These are phyloP conservation scores for Semotilus atromaculatus DNA, from an alignment of 2,797 vertebrate species.

Conservation along the genomic window DNA sequence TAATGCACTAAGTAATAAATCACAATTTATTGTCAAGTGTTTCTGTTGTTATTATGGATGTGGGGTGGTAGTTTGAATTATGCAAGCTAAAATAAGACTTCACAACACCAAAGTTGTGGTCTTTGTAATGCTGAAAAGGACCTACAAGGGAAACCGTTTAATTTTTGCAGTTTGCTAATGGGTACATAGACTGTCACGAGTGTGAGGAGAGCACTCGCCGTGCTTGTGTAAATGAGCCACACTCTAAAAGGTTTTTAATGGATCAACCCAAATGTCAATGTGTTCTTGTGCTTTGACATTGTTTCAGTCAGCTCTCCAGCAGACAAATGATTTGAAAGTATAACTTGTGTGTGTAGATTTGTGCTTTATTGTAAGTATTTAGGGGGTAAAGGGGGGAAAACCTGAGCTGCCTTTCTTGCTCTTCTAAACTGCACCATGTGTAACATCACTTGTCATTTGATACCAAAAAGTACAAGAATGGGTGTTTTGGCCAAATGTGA, in stretches of 20 bases:
- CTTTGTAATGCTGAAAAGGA: conserved; percentile 43
- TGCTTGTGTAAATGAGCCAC: conserved; percentile 46
- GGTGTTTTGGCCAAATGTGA: conserved; percentile 26
- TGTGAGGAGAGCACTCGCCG: conserved; percentile 14
- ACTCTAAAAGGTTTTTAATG: conserved; percentile 34
- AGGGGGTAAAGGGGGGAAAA: not conserved
- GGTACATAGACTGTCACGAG: conserved; percentile 20
- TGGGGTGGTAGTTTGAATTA: conserved; percentile 63
- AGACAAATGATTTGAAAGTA: not conserved
- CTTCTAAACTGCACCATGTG: conserved; percentile 1
- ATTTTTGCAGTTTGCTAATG: conserved; percentile 33
- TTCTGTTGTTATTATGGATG: conserved; percentile 56
- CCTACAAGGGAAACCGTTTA: conserved; percentile 21
- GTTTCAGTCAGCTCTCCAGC: conserved; percentile 13
- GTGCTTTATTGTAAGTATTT: conserved; percentile 16
- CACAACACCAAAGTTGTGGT: not conserved
- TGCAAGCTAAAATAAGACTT: conserved; percentile 55
- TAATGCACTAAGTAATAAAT: conserved; percentile 15
- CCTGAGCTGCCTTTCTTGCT: conserved; percentile 3
- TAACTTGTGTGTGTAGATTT: conserved; percentile 9
- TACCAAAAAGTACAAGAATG: conserved; percentile 20
- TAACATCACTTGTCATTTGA: conserved; percentile 17
- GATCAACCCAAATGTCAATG: conserved; percentile 26
- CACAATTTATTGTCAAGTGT: conserved; percentile 52
- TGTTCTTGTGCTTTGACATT: conserved; percentile 7